Conservation (phyloP, 2,797 vertebrate species). For the Muraenolepis orangiensis region DNA sequence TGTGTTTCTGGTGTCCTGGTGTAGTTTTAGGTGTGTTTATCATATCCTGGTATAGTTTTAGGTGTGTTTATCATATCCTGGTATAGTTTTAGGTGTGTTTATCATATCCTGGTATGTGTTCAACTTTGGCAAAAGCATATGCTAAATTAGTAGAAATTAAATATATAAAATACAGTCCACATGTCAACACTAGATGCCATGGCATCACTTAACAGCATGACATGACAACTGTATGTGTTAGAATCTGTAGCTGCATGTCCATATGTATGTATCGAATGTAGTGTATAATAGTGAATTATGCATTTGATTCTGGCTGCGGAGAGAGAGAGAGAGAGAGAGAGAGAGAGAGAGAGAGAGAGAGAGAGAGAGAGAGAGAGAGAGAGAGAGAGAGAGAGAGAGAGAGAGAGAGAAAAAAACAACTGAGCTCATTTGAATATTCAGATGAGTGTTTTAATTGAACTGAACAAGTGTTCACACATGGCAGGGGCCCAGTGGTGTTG, state of each 20-base stretch:
- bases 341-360: too few species aligned
- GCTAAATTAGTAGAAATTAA: neutral
- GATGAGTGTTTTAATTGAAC: constrained; percentile 74
- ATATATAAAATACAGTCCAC: neutral
- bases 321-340: too few species aligned
- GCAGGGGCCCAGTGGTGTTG: constrained; percentile 60
- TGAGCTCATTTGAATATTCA: constrained; percentile 71
- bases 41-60: too few species aligned
- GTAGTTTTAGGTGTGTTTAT: too few species aligned
- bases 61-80: too few species aligned
- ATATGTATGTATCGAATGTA: neutral
- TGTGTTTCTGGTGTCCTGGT: too few species aligned
- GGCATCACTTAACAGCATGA: constrained; percentile 34
- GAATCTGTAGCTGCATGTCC: constrained; percentile 35
- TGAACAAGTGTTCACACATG: constrained; percentile 72
- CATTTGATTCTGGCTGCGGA: constrained; percentile 22
- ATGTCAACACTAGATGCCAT: neutral
- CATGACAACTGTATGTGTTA: constrained; percentile 72
- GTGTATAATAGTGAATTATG: neutral
- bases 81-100: too few species aligned
- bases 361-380: too few species aligned
- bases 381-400: too few species aligned
- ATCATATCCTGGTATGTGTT: too few species aligned
- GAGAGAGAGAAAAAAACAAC: too few species aligned
- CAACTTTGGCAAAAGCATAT: neutral